These are phyloP conservation scores for Bombus waltoni DNA, from an alignment of 1,140 invertebrate genomes.

Conservation along the genomic window DNA sequence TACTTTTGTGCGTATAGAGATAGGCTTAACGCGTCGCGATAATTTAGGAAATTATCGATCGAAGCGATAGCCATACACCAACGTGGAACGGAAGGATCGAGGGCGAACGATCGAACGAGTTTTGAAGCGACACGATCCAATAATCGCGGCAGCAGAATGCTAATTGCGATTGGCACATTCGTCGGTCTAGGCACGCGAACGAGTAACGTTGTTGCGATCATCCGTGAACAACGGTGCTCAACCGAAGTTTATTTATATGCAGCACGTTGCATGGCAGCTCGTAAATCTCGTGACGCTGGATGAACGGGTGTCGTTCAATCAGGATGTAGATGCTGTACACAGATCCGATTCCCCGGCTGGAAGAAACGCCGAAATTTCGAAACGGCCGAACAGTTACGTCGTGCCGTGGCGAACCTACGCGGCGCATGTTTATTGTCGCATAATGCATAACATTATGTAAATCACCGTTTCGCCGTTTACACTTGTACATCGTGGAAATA, in stretches of 20 bases:
- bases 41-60: neutral
- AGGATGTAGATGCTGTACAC: slow-evolving; percentile 58
- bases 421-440: slow-evolving; percentile 67
- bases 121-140: slow-evolving; percentile 36
- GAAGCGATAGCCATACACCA: neutral
- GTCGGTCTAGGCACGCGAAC: neutral
- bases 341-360: slow-evolving; percentile 45
- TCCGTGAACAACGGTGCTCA: slow-evolving; percentile 60
- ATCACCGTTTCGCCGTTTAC: slow-evolving; percentile 57
- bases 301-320: slow-evolving; percentile 38
- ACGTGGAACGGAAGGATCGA: neutral
- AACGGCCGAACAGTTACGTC: slow-evolving; percentile 13
- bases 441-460: slow-evolving; percentile 69
- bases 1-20: too few relatives aligned
- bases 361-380: slow-evolving; percentile 67
- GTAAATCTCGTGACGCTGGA: slow-evolving; percentile 47
- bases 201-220: slow-evolving; percentile 43
- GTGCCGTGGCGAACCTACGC: slow-evolving; percentile 38
- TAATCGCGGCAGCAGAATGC: slow-evolving; percentile 56
- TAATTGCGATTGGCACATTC: slow-evolving; percentile 62
- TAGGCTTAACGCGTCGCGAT: neutral
- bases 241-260: slow-evolving; percentile 60
- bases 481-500: slow-evolving; percentile 58
- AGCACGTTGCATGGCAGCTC: slow-evolving; percentile 34
- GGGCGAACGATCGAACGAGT: neutral